Base-by-base conservation (phyloP, 1,140 invertebrate species). In the Hypothenemus hampei region DNA sequence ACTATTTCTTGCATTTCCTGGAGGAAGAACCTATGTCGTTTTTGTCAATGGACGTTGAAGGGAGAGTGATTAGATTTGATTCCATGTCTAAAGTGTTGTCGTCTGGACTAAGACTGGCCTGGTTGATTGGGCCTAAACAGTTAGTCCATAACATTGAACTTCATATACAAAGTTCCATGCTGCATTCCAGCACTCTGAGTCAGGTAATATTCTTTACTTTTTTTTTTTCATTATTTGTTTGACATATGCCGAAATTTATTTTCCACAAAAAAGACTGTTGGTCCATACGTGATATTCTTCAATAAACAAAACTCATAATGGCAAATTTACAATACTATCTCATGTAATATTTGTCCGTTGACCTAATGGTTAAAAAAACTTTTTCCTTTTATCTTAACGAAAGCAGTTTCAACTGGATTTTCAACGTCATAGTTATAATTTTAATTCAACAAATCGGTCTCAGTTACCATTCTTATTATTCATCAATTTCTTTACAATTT, bases 21-120 rank as follows among this genome's bases (percentile, higher is more conserved):
- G 81, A 67, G 23, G 74, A 80, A 48, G 72, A 77, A 39, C 75
- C 81, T 0, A 78, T 78, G 11, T 84, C 83, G 5, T 86, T 90
- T 59, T 72, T 90, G 1, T 87, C 86, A 0, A 45, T 89, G 68
- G 88, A 91, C 67, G 77, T 75, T 0, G 85, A 88, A 66, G 86
- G 87, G 0, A 76, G 87, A 54, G 87, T 91, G 0, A 66, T 91
- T 4, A 75, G 88, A 44, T 78, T 88, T 62, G 89, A 91, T 72
- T 90, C 87, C 0, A 81, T 90, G 61, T 89, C 86, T 0, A 91
- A 91, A 78, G 76, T 88, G 13, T 61, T 91, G 19, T 86, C 81
- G 64, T 81, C 83, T 8, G 85, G 84, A n/a, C 66, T 86, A 7
- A 75, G 85, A 56, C 66, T 86, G 1, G 87, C 84, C 4, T 84